These are phyloP conservation scores for Osedax fenrisi DNA, from an alignment of 2,888 invertebrate genomes.

Conservation along the genomic window DNA sequence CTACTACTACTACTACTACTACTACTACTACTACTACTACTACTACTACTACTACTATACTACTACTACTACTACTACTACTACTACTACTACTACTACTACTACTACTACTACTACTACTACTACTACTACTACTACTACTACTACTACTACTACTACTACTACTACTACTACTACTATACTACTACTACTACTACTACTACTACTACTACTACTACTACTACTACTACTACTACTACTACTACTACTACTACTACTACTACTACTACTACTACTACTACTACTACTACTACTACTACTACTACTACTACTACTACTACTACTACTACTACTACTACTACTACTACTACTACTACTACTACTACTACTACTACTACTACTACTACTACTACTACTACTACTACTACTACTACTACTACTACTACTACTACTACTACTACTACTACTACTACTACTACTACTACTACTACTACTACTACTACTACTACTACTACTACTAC, in stretches of 20 bases:
- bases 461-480: background rate
- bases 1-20: slow-evolving; percentile 7
- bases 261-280: background rate
- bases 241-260: background rate
- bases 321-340: background rate
- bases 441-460: background rate
- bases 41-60: slow-evolving; percentile 2
- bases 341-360: background rate
- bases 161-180: too few relatives aligned
- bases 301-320: background rate
- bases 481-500: slow-evolving; percentile 10
- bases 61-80: slow-evolving; percentile 10
- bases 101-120: slow-evolving; percentile 10
- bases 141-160: background rate
- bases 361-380: background rate
- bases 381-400: background rate
- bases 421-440: background rate
- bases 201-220: background rate
- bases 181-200: too few relatives aligned
- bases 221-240: background rate
- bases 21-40: slow-evolving; percentile 7
- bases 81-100: slow-evolving; percentile 8
- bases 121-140: background rate
- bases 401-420: background rate
- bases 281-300: background rate